Conservation (phyloP, 2,888 invertebrate species). For the Agrochola macilenta region DNA sequence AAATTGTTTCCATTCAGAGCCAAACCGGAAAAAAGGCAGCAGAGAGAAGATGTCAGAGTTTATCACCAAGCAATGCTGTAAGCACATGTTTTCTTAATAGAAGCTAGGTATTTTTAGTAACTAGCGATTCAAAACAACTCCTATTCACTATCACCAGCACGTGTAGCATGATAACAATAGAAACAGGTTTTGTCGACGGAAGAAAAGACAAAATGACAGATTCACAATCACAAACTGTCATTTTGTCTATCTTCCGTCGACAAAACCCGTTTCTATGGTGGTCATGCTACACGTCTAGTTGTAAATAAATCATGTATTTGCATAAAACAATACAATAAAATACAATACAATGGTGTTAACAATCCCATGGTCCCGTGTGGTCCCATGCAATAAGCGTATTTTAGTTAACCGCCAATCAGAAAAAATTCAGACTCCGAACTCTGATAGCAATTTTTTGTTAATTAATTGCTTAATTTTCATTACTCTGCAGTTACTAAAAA, state of each 20-base stretch:
- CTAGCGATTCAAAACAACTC: neutral
- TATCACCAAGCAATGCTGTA: slow-evolving; percentile 75
- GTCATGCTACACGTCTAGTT: no score
- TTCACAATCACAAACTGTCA: no score
- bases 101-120: neutral
- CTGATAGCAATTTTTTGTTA: neutral
- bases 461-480: no score
- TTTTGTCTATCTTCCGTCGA: no score
- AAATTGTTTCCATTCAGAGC: slow-evolving; percentile 61
- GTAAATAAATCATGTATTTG: no score
- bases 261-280: no score
- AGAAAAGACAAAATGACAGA: no score
- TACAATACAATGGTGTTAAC: no score
- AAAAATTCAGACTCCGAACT: neutral
- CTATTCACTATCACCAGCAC: neutral
- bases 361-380: no score
- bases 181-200: no score
- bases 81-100: slow-evolving; percentile 56
- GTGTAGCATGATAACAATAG: no score
- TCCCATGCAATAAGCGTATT: neutral
- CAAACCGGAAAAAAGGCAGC: slow-evolving; percentile 61
- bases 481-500: slow-evolving; percentile 35
- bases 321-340: no score
- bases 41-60: slow-evolving; percentile 80
- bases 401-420: neutral